Conservation (phyloP, 1,140 invertebrate species). For the Sitophilus oryzae region DNA sequence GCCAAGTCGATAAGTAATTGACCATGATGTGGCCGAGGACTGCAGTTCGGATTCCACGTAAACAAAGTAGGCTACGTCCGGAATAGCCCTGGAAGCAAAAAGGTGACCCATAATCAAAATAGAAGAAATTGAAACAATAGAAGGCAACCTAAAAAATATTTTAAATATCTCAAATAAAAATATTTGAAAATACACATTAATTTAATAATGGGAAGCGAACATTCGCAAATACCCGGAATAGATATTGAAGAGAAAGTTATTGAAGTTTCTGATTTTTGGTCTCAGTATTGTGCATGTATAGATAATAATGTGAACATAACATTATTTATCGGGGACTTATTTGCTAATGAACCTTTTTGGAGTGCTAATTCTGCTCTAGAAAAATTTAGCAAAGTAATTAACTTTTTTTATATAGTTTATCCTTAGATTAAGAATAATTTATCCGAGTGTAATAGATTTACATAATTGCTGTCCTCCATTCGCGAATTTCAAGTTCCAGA, state of each 20-base stretch:
- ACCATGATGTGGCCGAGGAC: no score
- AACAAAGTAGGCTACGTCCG: no score
- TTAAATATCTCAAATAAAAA: background rate
- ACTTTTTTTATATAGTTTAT: constrained; percentile 4
- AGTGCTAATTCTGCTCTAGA: constrained; percentile 59
- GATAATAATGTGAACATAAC: constrained; percentile 56
- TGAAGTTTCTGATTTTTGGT: constrained; percentile 71
- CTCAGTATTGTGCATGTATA: constrained; percentile 62
- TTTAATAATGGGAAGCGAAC: constrained; percentile 66
- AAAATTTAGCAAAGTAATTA: constrained; percentile 62
- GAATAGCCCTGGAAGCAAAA: no score
- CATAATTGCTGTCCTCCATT: no score
- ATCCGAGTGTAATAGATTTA: no score
- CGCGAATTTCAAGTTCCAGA: no score
- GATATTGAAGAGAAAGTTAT: constrained; percentile 68
- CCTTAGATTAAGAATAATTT: no score
- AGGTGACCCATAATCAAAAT: no score
- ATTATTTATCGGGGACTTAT: constrained; percentile 63
- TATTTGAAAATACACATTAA: background rate
- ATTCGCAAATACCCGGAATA: constrained; percentile 62
- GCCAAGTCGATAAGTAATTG: no score
- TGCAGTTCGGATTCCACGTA: no score
- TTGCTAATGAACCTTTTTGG: constrained; percentile 58
- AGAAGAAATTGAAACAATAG: no score
- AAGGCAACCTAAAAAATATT: no score